phyloP scores from a whole-genome alignment of 1,140 invertebrate species.

The Tetraneura akinire region DNA sequence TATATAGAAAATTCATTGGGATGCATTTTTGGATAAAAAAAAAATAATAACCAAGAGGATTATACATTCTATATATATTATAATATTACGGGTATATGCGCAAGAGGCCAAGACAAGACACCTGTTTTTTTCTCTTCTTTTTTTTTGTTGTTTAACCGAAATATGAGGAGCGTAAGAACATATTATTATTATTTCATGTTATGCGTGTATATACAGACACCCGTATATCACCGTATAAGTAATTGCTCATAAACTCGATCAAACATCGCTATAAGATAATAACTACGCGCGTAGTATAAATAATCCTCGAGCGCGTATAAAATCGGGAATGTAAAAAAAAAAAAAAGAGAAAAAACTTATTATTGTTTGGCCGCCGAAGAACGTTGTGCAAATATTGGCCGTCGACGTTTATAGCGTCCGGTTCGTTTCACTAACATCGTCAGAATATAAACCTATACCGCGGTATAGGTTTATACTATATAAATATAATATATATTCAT shows the following conservation, averaged over 20 bases:
- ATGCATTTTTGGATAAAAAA: not conserved
- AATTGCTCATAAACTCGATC: conserved; percentile 22
- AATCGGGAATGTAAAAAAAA: conserved; percentile 7
- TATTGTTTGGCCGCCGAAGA: not conserved
- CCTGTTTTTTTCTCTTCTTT: not conserved
- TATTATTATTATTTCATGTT: conserved; percentile 19
- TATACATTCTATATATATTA: not conserved
- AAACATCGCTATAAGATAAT: not conserved
- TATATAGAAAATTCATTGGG: too few species aligned
- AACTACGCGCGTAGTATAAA: too few species aligned
- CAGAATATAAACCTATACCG: not conserved
- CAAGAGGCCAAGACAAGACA: not conserved
- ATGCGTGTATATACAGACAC: not conserved
- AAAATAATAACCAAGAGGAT: not conserved
- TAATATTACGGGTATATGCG: not conserved
- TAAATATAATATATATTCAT: not conserved
- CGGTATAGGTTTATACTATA: not conserved
- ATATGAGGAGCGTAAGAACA: not conserved
- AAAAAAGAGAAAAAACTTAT: not conserved
- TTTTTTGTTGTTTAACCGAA: not conserved
- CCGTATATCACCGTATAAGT: not conserved
- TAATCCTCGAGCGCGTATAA: conserved; percentile 5
- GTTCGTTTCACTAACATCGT: conserved; percentile 37
- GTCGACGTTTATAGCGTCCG: conserved; percentile 18
- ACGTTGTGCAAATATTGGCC: conserved; percentile 40